phyloP scores from a whole-genome alignment of 2,113 vertebrate genomes.

The Pachypanchax playfairii region DNA sequence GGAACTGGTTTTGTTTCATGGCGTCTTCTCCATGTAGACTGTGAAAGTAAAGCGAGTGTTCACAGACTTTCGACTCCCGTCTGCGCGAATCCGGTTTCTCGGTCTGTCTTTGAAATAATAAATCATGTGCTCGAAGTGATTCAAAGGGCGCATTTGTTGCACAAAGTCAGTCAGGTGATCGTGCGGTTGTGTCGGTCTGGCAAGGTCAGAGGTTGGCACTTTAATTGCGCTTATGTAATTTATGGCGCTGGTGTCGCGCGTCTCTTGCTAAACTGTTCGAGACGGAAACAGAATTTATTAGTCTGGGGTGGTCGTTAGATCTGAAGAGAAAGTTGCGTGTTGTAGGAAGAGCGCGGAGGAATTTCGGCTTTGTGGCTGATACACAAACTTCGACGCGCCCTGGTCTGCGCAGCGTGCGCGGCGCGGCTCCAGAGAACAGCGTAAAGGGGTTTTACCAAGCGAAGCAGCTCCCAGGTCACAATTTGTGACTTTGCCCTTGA shows the following conservation, averaged over 20 bases:
- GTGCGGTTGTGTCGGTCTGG: slow-evolving; percentile 68
- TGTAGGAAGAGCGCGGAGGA: slow-evolving; percentile 37
- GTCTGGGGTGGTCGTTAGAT: slow-evolving; percentile 53
- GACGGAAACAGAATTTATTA: slow-evolving; percentile 72
- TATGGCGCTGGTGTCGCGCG: slow-evolving; percentile 75
- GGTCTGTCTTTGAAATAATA: slow-evolving; percentile 20
- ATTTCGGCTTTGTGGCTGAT: slow-evolving; percentile 25
- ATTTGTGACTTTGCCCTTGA: slow-evolving; percentile 63
- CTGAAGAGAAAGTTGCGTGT: slow-evolving; percentile 3
- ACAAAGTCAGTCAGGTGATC: slow-evolving; percentile 80
- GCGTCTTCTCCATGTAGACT: slow-evolving; percentile 48
- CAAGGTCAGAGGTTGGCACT: slow-evolving; percentile 86
- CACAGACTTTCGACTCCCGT: slow-evolving; percentile 54
- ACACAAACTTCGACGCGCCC: slow-evolving; percentile 66
- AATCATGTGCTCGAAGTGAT: slow-evolving; percentile 37
- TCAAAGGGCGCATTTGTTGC: slow-evolving; percentile 59
- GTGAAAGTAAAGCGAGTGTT: slow-evolving; percentile 29
- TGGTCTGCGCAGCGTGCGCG: too few relatives aligned
- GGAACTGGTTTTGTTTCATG: slow-evolving; percentile 54
- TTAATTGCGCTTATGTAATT: slow-evolving; percentile 84
- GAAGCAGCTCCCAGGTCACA: slow-evolving; percentile 35
- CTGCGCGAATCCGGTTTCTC: slow-evolving; percentile 3
- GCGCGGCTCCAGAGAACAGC: slow-evolving; percentile 39
- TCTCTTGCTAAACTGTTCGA: slow-evolving; percentile 69
- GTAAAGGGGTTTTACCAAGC: too few relatives aligned